These are phyloP conservation scores for Cabera pusaria DNA, from an alignment of 2,888 invertebrate species.

Conservation along the genomic window DNA sequence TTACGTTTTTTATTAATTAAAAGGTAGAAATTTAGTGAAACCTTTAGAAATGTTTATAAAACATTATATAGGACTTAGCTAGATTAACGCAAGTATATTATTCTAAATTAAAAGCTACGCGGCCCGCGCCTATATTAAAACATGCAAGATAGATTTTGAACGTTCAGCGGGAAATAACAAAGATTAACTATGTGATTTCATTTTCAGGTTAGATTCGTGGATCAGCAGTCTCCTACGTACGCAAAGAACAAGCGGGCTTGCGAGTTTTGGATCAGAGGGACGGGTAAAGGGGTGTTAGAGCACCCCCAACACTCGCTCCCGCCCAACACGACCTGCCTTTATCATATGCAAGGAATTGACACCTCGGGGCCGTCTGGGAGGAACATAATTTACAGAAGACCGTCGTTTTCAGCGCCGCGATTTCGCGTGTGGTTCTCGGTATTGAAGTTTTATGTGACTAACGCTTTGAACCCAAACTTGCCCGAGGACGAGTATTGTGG, in stretches of 20 bases:
- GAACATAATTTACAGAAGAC: conserved; percentile 79
- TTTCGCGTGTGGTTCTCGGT: conserved; percentile 94
- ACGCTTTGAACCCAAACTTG: conserved; percentile 84
- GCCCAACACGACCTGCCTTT: conserved; percentile 94
- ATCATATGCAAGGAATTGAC: conserved; percentile 89
- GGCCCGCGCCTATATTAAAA: too few species aligned
- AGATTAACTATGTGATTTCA: conserved; percentile 19
- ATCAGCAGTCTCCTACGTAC: conserved; percentile 91
- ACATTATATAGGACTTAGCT: too few species aligned
- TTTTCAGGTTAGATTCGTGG: conserved; percentile 91
- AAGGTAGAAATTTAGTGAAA: conserved; percentile 14
- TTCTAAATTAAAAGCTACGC: conserved; percentile 4
- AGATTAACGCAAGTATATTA: too few species aligned
- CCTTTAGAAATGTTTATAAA: too few species aligned
- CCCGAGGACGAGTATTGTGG: conserved; percentile 90
- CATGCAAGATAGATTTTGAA: too few species aligned
- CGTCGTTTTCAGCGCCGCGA: conserved; percentile 85
- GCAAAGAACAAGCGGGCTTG: conserved; percentile 93
- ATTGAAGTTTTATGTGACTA: conserved; percentile 92
- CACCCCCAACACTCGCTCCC: conserved; percentile 94
- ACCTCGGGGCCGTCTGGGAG: conserved; percentile 84
- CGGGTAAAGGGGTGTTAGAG: conserved; percentile 90
- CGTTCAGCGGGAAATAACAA: conserved; percentile 1
- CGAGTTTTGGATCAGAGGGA: conserved; percentile 93
- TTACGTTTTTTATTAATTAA: conserved; percentile 11